Conservation (phyloP, 2,797 vertebrate species). For the Capromys pilorides region DNA sequence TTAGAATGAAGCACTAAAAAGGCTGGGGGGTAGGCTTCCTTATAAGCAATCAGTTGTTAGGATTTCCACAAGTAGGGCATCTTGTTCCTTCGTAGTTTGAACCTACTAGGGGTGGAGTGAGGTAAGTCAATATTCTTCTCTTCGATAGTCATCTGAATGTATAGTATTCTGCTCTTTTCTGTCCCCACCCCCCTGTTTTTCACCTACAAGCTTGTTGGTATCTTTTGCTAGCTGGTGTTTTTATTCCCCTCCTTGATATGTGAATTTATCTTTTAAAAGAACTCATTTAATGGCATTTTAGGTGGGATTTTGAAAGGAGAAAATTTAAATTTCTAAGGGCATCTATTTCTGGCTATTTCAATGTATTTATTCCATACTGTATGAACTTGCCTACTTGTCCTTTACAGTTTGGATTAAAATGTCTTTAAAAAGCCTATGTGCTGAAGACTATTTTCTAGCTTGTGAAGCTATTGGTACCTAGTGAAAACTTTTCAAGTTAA, state of each 20-base stretch:
- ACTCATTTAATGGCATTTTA: constrained; percentile 13
- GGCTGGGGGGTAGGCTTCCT: background rate
- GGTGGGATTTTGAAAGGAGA: background rate
- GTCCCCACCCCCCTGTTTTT: background rate
- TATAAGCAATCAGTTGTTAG: background rate
- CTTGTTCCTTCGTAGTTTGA: background rate
- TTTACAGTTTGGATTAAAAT: too few relatives aligned
- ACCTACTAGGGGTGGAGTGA: background rate
- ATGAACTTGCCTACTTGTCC: background rate
- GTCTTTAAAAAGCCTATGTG: too few relatives aligned
- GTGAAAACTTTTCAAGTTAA: background rate
- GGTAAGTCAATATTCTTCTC: background rate
- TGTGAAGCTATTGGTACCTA: background rate
- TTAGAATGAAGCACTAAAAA: background rate
- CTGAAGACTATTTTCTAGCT: background rate
- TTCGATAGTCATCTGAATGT: background rate
- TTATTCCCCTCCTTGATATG: background rate
- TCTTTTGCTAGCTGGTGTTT: constrained; percentile 10
- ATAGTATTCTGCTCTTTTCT: background rate
- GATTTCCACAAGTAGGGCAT: background rate
- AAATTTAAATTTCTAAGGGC: background rate
- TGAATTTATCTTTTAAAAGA: constrained; percentile 36
- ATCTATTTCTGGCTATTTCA: constrained; percentile 5
- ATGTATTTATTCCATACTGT: background rate
- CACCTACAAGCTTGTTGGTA: constrained; percentile 4